A percentile compares a stretch with the other conserved stretches of the same genome.
These are phyloP conservation scores for Lepidocyrtoides sp. DNA, from an alignment of 2,888 invertebrate genomes.

Conservation along the genomic window DNA sequence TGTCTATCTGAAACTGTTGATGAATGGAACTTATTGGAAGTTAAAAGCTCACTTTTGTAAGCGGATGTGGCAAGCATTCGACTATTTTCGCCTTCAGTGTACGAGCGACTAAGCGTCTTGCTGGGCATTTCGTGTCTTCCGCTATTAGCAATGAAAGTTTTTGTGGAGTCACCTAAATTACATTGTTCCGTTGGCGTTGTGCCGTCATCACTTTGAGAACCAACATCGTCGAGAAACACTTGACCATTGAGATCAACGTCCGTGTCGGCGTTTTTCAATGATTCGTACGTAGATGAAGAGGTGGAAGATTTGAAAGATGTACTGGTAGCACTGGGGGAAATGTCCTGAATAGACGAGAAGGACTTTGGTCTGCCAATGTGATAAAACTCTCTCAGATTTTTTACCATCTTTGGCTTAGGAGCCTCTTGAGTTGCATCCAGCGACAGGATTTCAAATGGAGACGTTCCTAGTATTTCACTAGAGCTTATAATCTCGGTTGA, in stretches of 20 bases:
- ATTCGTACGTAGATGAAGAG: constrained; percentile 79
- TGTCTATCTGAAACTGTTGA: too few species aligned
- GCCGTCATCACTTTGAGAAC: constrained; percentile 59
- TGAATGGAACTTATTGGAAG: background rate
- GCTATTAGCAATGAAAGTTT: constrained; percentile 31
- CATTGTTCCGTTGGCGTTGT: constrained; percentile 65
- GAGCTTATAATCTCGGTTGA: constrained; percentile 83
- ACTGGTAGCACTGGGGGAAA: constrained; percentile 46
- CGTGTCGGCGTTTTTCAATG: constrained; percentile 72
- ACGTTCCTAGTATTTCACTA: constrained; percentile 81
- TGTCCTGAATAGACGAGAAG: constrained; percentile 56
- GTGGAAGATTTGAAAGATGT: constrained; percentile 82
- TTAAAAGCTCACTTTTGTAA: constrained; percentile 27
- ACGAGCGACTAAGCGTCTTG: constrained; percentile 40
- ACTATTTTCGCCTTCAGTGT: constrained; percentile 14
- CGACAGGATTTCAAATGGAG: constrained; percentile 85
- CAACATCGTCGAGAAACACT: constrained; percentile 82
- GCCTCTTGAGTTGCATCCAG: constrained; percentile 62
- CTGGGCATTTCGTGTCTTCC: background rate
- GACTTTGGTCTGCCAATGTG: constrained; percentile 80
- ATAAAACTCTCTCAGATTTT: constrained; percentile 85
- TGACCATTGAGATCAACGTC: constrained; percentile 78
- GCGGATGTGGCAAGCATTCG: background rate
- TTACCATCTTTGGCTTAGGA: constrained; percentile 83
- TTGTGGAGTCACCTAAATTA: constrained; percentile 55